Evolutionary conservation across 2,113 vertebrate genomes (phyloP).

Genomic region (Phodopus roborovskii): DNA sequence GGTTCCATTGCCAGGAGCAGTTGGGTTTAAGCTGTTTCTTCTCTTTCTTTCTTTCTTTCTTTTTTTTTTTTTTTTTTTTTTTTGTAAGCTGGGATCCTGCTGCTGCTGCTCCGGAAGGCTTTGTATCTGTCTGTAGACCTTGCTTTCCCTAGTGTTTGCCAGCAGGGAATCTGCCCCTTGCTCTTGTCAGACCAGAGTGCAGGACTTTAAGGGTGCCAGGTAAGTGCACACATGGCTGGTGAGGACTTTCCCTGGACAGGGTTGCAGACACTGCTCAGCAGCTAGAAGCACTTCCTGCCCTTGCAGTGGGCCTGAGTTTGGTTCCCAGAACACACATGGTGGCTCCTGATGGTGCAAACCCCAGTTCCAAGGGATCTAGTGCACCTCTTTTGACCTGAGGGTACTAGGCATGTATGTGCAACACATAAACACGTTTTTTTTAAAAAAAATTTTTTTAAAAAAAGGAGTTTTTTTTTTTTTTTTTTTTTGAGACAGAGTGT

Average conservation of each 20-base stretch:
- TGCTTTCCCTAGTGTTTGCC: background rate
- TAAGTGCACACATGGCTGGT: background rate
- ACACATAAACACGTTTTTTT: background rate
- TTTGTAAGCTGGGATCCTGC: constrained; percentile 46
- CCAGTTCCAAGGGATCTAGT: background rate
- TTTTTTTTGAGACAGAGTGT: background rate
- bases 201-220: background rate
- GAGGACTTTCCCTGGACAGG: background rate
- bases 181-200: background rate
- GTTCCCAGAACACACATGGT: background rate
- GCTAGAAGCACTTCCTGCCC: background rate
- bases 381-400: background rate
- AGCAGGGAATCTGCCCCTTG: background rate
- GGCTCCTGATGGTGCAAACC: background rate
- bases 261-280: background rate
- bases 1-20: constrained; percentile 37
- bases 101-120: background rate
- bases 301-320: background rate
- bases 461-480: too few species aligned
- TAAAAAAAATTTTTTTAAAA: background rate
- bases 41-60: too few species aligned
- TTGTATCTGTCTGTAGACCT: background rate
- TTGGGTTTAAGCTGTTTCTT: background rate
- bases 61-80: background rate
- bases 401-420: background rate